Conservation (phyloP, 2,797 vertebrate species). For the Benthosema pterotum region DNA sequence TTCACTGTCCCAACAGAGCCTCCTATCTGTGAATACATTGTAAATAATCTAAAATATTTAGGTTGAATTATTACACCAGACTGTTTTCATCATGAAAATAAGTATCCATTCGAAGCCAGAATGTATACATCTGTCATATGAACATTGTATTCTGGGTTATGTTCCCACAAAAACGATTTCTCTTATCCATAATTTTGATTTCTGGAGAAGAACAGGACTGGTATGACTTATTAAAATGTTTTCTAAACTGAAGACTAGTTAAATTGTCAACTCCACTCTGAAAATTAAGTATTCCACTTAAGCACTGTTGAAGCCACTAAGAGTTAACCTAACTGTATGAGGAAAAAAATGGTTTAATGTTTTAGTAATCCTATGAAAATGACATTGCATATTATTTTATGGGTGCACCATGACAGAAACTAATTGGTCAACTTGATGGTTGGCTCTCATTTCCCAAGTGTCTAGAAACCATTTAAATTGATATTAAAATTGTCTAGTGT, state of each 20-base stretch:
- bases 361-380: background rate
- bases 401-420: background rate
- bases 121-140: conserved; percentile 14
- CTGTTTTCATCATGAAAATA: conserved; percentile 1
- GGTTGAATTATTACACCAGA: background rate
- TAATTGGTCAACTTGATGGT: conserved; percentile 1
- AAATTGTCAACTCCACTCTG: too few species aligned
- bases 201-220: too few species aligned
- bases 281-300: background rate
- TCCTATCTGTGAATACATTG: conserved; percentile 6
- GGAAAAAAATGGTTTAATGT: background rate
- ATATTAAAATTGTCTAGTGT: background rate
- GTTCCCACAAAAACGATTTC: background rate
- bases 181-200: too few species aligned
- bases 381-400: background rate
- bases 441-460: background rate
- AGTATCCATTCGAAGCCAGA: conserved; percentile 12
- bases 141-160: background rate
- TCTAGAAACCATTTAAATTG: background rate
- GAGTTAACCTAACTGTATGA: background rate
- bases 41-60: conserved; percentile 14
- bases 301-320: background rate
- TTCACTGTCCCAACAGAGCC: background rate
- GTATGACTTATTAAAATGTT: too few species aligned
- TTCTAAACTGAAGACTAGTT: background rate